Evolutionary conservation across 2,797 vertebrate species (phyloP).

Genomic region (Sitta carolinensis): DNA sequence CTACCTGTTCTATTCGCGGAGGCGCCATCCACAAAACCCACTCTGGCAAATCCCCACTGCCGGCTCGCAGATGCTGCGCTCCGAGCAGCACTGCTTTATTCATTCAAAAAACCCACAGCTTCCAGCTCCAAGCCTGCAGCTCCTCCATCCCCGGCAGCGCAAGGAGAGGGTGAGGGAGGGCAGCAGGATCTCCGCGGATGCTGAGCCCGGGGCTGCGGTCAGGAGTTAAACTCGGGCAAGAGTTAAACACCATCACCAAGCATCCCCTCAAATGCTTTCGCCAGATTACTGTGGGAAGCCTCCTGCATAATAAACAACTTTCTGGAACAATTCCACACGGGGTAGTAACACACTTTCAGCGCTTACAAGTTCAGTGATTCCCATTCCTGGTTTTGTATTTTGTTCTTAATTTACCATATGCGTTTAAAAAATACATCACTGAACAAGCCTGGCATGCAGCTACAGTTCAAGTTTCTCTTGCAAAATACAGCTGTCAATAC

Average conservation of each 20-base stretch:
- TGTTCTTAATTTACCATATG: background rate
- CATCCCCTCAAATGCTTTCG: background rate
- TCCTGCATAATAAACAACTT: constrained; percentile 60
- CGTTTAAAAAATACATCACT: background rate
- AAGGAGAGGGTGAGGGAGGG: background rate
- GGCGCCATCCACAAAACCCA: background rate
- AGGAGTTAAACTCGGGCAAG: background rate
- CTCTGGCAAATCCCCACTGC: background rate
- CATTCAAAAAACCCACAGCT: background rate
- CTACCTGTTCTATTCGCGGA: background rate
- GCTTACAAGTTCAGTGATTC: constrained; percentile 28
- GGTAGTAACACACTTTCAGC: constrained; percentile 15
- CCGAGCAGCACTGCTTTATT: background rate
- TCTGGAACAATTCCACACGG: constrained; percentile 56
- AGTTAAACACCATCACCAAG: background rate
- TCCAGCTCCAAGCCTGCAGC: background rate
- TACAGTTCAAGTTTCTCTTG: background rate
- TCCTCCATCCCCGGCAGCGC: background rate
- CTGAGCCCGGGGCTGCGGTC: background rate
- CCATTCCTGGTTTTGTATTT: constrained; percentile 17
- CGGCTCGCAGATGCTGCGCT: background rate
- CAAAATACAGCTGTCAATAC: background rate
- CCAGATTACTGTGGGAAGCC: background rate
- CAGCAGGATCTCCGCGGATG: background rate
- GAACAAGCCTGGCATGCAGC: background rate